Evolutionary conservation across 2,888 invertebrate genomes (phyloP).

Genomic region (Autographa gamma): DNA sequence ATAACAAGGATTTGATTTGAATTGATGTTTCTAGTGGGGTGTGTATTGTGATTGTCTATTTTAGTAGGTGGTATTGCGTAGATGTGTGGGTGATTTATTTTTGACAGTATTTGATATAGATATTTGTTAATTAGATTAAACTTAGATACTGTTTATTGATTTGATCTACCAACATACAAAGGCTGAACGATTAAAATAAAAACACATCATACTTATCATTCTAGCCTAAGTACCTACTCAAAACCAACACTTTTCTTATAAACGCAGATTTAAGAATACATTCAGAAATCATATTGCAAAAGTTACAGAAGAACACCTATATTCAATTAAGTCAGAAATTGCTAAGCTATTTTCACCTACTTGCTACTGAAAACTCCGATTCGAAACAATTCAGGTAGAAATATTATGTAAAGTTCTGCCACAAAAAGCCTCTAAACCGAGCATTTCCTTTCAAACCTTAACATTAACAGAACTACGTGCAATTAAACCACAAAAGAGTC

Average conservation of each 20-base stretch:
- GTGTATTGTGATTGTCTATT: conserved; percentile 9
- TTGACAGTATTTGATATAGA: neutral
- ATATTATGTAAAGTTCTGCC: conserved; percentile 9
- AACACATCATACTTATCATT: no score
- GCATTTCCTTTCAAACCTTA: conserved; percentile 32
- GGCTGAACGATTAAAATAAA: no score
- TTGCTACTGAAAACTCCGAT: neutral
- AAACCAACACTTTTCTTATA: no score
- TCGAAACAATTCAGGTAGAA: neutral
- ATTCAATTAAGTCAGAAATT: neutral
- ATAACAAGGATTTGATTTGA: conserved; percentile 51
- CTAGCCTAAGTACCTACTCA: no score
- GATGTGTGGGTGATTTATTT: neutral
- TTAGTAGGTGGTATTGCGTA: neutral
- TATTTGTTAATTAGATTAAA: neutral
- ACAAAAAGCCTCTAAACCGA: conserved; percentile 8
- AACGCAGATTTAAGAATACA: no score
- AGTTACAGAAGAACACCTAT: neutral
- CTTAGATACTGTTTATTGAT: no score
- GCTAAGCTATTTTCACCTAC: neutral
- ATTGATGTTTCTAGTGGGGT: conserved; percentile 40
- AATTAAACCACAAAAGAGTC: conserved; percentile 59
- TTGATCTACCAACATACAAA: no score
- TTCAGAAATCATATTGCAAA: neutral
- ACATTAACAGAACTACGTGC: conserved; percentile 48